phyloP scores from a whole-genome alignment of 1,140 invertebrate species.

The Adelges cooleyi region DNA sequence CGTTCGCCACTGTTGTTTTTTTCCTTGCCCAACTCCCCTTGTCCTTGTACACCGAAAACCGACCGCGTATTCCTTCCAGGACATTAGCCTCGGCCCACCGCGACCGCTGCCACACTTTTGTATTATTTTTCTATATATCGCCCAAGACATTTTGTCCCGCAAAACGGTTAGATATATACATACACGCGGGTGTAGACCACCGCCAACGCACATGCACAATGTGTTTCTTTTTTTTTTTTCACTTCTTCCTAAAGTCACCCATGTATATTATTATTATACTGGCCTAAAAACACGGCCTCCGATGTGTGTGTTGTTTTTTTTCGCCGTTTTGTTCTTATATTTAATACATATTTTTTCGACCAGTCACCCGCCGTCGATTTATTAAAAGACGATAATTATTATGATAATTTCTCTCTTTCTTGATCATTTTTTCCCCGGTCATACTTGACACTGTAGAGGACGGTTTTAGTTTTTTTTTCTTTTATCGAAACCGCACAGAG shows the following conservation, averaged over 20 bases:
- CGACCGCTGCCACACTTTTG: conserved; percentile 17
- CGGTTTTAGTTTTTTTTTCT: too few species aligned
- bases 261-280: too few species aligned
- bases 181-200: not conserved
- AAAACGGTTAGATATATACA: not conserved
- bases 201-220: not conserved
- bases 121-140: conserved; percentile 25
- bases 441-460: too few species aligned
- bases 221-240: not conserved
- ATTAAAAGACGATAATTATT: conserved; percentile 16
- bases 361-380: too few species aligned
- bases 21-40: not conserved
- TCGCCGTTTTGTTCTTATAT: too few species aligned
- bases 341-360: too few species aligned
- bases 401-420: too few species aligned
- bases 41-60: not conserved
- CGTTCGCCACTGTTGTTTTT: conserved; percentile 10
- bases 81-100: conserved; percentile 20
- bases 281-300: too few species aligned
- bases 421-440: too few species aligned
- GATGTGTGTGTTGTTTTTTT: too few species aligned
- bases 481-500: too few species aligned
- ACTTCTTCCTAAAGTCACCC: conserved; percentile 13
- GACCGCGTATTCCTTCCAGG: conserved; percentile 18
- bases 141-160: conserved; percentile 27